Conservation (phyloP, 2,888 invertebrate genomes). For the Netelia melanura region DNA sequence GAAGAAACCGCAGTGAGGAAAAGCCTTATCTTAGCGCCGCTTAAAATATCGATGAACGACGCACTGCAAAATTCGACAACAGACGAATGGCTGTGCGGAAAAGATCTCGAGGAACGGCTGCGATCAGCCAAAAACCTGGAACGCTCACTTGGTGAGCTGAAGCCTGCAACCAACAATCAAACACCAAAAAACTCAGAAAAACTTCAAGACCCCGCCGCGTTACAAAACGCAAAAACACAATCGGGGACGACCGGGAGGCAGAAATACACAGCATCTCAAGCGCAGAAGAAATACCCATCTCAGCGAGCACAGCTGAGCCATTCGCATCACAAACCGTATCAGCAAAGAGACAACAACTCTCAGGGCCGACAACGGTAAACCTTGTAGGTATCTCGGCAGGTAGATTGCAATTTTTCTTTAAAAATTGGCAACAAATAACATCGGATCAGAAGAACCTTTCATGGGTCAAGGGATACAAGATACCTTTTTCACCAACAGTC, state of each 20-base stretch:
- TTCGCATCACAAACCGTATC: slow-evolving; percentile 21
- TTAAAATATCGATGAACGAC: slow-evolving; percentile 54
- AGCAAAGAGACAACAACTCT: slow-evolving; percentile 1
- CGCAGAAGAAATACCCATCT: slow-evolving; percentile 14
- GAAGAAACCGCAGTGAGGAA: slow-evolving; percentile 62
- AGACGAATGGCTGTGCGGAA: slow-evolving; percentile 56
- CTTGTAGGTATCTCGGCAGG: slow-evolving; percentile 54
- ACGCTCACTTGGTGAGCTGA: slow-evolving; percentile 33
- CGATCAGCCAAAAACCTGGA: slow-evolving; percentile 53
- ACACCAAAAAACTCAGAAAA: slow-evolving; percentile 59
- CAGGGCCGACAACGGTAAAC: slow-evolving; percentile 3
- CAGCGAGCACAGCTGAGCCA: slow-evolving; percentile 6
- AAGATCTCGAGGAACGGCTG: slow-evolving; percentile 50
- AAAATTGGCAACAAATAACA: slow-evolving; percentile 52
- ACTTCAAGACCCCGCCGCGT: slow-evolving; percentile 61
- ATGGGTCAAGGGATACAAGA: slow-evolving; percentile 39
- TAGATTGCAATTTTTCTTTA: slow-evolving; percentile 34
- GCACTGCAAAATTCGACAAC: slow-evolving; percentile 35
- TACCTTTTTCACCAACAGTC: slow-evolving; percentile 40
- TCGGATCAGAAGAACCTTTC: slow-evolving; percentile 51
- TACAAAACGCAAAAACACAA: slow-evolving; percentile 34
- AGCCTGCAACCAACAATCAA: slow-evolving; percentile 35
- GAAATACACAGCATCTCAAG: slow-evolving; percentile 24
- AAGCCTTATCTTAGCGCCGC: slow-evolving; percentile 54
- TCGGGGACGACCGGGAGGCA: slow-evolving; percentile 51